A percentile compares a stretch with the other conserved stretches of the same genome.
Evolutionary conservation across 1,140 invertebrate genomes (phyloP).

Genomic region (Colletes latitarsis): DNA sequence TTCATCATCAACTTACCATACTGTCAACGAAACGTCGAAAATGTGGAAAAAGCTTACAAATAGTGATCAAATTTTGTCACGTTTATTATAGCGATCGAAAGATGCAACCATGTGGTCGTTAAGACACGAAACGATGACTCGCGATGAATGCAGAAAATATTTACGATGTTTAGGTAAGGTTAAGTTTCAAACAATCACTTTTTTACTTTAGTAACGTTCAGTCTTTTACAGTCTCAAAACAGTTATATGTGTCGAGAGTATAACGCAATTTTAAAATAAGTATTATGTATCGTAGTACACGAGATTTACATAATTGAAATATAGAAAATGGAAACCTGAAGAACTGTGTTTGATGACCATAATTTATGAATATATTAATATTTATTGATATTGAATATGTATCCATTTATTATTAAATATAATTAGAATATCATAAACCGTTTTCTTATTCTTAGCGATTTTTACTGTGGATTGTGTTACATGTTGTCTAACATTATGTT

Average conservation of each 20-base stretch:
- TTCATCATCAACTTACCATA: slow-evolving; percentile 69
- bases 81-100: slow-evolving; percentile 38
- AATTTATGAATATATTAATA: slow-evolving; percentile 28
- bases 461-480: not conserved
- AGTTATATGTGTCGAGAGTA: not conserved
- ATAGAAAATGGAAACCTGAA: not conserved
- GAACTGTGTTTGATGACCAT: not conserved
- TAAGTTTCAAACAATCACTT: slow-evolving; percentile 66
- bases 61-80: slow-evolving; percentile 20
- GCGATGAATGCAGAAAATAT: slow-evolving; percentile 92
- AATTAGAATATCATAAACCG: not conserved
- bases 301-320: not conserved
- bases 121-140: slow-evolving; percentile 86
- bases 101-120: slow-evolving; percentile 85
- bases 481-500: not conserved
- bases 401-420: slow-evolving; percentile 22
- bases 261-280: not conserved
- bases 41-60: slow-evolving; percentile 57
- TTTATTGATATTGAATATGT: slow-evolving; percentile 14
- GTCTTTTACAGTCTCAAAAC: slow-evolving; percentile 7
- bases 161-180: slow-evolving; percentile 90
- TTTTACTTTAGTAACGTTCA: slow-evolving; percentile 16
- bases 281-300: too few species aligned
- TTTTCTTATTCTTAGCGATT: slow-evolving; percentile 8
- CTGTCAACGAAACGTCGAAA: slow-evolving; percentile 73